Evolutionary conservation across 2,113 vertebrate genomes (phyloP).

Genomic region (Pampusana beccarii): DNA sequence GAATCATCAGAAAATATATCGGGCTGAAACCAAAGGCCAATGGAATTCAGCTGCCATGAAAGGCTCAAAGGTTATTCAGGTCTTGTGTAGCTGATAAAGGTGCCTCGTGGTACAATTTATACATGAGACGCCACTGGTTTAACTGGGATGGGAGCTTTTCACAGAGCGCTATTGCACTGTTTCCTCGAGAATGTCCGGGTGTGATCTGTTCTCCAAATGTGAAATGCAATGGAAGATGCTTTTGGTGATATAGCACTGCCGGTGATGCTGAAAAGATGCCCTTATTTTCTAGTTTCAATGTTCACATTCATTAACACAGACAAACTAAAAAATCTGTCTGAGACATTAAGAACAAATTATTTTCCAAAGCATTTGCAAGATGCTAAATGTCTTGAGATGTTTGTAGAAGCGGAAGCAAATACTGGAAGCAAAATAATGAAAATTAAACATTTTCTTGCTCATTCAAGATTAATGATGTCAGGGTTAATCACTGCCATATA

Average conservation of each 20-base stretch:
- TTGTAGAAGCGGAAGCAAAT: slow-evolving; percentile 35
- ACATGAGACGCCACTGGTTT: rapidly evolving
- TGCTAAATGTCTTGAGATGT: slow-evolving; percentile 20
- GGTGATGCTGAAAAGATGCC: background rate
- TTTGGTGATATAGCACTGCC: background rate
- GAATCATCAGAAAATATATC: background rate
- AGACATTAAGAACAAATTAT: slow-evolving; percentile 9
- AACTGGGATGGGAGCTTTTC: background rate
- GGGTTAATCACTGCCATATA: slow-evolving; percentile 19
- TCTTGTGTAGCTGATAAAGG: background rate
- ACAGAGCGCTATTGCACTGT: background rate
- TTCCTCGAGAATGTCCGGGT: background rate
- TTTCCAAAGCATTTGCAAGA: slow-evolving; percentile 13
- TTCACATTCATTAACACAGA: background rate
- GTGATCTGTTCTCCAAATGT: background rate
- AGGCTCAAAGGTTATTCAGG: background rate
- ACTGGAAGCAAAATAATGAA: slow-evolving; percentile 13
- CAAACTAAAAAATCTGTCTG: background rate
- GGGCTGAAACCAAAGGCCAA: background rate
- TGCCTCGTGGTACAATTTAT: background rate
- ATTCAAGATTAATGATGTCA: slow-evolving; percentile 19
- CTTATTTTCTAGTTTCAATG: background rate
- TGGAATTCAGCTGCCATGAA: background rate
- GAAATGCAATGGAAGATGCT: background rate
- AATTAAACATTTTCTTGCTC: slow-evolving; percentile 26